These are phyloP conservation scores for Patella depressa DNA, from an alignment of 2,888 invertebrate genomes.

Conservation along the genomic window DNA sequence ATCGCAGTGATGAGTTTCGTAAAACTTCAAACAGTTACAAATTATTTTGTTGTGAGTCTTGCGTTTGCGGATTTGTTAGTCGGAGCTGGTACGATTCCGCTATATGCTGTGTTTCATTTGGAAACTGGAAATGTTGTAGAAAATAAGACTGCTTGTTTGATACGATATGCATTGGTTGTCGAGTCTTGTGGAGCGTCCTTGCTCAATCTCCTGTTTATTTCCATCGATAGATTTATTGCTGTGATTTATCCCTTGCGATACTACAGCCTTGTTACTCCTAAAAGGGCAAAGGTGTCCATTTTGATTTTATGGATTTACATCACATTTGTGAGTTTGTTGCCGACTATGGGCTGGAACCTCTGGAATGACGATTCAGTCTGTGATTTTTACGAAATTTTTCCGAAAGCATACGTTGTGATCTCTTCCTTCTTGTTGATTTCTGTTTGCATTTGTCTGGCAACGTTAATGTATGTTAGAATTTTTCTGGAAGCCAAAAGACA, in stretches of 20 bases:
- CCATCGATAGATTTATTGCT: constrained; percentile 46
- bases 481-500: constrained; percentile 35
- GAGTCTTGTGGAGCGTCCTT: constrained; percentile 40
- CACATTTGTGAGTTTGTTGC: constrained; percentile 32
- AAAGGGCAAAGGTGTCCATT: constrained; percentile 31
- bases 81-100: constrained; percentile 37
- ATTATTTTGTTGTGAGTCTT: constrained; percentile 40
- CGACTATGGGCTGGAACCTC: constrained; percentile 40
- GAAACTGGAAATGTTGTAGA: constrained; percentile 8
- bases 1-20: constrained; percentile 37
- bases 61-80: constrained; percentile 43
- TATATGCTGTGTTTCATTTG: constrained; percentile 43
- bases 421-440: constrained; percentile 34
- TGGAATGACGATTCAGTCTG: constrained; percentile 36
- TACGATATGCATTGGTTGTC: constrained; percentile 37
- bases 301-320: constrained; percentile 39
- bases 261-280: constrained; percentile 30
- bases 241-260: constrained; percentile 43
- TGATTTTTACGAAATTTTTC: constrained; percentile 41
- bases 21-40: constrained; percentile 39
- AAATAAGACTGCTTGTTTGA: constrained; percentile 41
- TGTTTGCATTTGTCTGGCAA: constrained; percentile 28
- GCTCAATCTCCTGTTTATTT: constrained; percentile 39
- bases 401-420: constrained; percentile 32
- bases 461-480: constrained; percentile 37